These are phyloP conservation scores for Ceyx erithaca DNA, from an alignment of 2,797 vertebrate genomes.

Conservation along the genomic window DNA sequence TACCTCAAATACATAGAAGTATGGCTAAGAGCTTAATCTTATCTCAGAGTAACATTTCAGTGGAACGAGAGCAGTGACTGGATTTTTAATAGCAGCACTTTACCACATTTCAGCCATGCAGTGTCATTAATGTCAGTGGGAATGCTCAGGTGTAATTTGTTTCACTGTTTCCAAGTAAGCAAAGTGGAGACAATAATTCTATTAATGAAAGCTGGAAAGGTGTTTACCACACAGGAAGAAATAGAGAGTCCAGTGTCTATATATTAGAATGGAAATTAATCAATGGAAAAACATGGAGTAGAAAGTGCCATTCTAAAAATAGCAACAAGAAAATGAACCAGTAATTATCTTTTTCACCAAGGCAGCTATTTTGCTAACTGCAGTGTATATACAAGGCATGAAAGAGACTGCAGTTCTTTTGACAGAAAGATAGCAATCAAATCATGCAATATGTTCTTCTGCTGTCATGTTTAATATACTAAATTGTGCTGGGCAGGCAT, in stretches of 20 bases:
- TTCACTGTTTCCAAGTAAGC: neutral
- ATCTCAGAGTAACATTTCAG: constrained; percentile 2
- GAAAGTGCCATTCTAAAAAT: constrained; percentile 9
- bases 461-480: constrained; percentile 14
- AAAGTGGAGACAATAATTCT: constrained; percentile 1
- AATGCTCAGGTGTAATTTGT: constrained; percentile 2
- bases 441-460: neutral
- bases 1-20: neutral
- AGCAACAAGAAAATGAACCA: neutral
- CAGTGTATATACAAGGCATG: neutral
- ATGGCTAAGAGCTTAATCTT: neutral
- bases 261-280: neutral
- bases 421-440: constrained; percentile 45
- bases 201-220: neutral
- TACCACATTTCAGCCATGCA: neutral
- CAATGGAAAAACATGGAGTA: neutral
- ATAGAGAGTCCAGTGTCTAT: neutral
- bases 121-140: neutral
- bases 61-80: neutral
- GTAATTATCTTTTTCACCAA: constrained; percentile 32
- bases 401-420: constrained; percentile 16
- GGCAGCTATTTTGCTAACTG: constrained; percentile 7
- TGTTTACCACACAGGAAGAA: neutral
- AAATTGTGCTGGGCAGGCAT: neutral
- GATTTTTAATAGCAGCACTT: constrained; percentile 2